phyloP scores from a whole-genome alignment of 2,113 vertebrate genomes.

The Bambusicola thoracicus region DNA sequence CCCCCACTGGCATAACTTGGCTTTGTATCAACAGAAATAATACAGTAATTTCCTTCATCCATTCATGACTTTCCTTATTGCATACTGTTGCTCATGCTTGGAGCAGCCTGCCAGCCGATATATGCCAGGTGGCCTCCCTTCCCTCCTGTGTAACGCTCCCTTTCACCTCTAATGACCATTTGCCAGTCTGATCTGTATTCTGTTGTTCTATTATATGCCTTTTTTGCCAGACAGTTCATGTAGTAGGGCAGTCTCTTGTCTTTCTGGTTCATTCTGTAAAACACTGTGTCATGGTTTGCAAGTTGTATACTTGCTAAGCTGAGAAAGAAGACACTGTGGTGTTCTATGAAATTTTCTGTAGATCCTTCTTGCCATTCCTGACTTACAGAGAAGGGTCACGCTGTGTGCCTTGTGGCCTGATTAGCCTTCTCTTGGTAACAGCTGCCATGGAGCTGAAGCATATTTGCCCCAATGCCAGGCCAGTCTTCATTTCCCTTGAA shows the following conservation, averaged over 20 bases:
- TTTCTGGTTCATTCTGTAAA: background rate
- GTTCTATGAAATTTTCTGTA: background rate
- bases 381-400: background rate
- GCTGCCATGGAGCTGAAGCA: background rate
- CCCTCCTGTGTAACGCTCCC: background rate
- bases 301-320: background rate
- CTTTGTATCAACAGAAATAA: conserved; percentile 31
- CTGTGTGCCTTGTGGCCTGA: background rate
- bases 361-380: background rate
- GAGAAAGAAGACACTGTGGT: background rate
- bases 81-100: background rate
- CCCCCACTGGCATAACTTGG: conserved; percentile 10
- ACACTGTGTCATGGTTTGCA: background rate
- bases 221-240: background rate
- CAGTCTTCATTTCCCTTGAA: background rate
- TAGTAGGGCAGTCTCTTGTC: background rate
- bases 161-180: conserved; percentile 12
- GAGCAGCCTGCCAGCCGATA: background rate
- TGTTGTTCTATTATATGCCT: background rate
- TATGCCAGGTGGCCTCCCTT: background rate
- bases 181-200: background rate
- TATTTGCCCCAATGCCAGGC: background rate
- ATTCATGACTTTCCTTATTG: background rate
- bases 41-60: conserved; percentile 36
- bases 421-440: conserved; percentile 1